A percentile compares a stretch with the other conserved stretches of the same genome.
Conservation (phyloP, 2,888 invertebrate genomes). For the Tiliacea citrago region DNA sequence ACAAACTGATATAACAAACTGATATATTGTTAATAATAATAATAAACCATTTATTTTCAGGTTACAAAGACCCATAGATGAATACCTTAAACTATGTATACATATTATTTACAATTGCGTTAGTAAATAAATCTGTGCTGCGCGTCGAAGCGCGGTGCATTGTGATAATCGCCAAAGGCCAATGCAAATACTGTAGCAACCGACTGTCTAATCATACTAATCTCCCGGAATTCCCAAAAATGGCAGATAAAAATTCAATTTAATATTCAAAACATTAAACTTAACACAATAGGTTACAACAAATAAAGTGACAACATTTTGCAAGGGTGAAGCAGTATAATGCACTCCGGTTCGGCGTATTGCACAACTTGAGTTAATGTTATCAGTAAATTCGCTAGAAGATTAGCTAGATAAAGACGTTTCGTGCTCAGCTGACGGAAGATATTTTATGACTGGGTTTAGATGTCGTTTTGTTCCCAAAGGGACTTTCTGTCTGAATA, state of each 20-base stretch:
- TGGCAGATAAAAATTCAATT: conserved; percentile 35
- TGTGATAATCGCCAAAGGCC: background rate
- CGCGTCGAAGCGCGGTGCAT: no score
- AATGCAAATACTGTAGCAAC: conserved; percentile 18
- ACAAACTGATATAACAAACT: no score
- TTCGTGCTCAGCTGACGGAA: conserved; percentile 51
- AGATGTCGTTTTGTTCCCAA: background rate
- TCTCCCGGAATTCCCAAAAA: conserved; percentile 28
- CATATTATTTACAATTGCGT: no score
- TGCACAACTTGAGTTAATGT: conserved; percentile 56
- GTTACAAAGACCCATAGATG: no score
- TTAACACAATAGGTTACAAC: conserved; percentile 35
- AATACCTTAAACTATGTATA: no score
- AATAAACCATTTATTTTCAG: no score
- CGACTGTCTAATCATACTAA: background rate
- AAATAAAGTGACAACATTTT: conserved; percentile 68
- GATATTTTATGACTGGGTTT: conserved; percentile 13
- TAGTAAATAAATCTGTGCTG: no score
- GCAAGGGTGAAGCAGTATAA: conserved; percentile 70
- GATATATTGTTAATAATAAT: no score
- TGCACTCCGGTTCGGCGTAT: conserved; percentile 62
- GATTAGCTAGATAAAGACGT: conserved; percentile 56
- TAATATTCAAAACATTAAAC: conserved; percentile 43
- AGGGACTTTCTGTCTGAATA: background rate
- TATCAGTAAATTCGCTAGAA: conserved; percentile 52